Evolutionary conservation across 2,113 vertebrate genomes (phyloP).

Genomic region (Phyllopteryx taeniolatus): DNA sequence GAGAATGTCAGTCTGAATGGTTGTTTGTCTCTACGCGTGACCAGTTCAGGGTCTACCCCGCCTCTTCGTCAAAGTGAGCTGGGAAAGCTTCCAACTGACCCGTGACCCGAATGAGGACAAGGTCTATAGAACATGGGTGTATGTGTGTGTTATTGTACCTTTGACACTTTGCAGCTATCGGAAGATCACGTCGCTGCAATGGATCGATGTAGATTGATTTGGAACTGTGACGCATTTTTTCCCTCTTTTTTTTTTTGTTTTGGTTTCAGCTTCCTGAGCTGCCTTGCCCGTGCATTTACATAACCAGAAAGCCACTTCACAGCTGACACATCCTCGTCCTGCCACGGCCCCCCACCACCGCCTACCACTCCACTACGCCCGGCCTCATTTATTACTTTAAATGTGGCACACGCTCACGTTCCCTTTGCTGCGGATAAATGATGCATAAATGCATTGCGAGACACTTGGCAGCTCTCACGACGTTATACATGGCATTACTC

Average conservation of each 20-base stretch:
- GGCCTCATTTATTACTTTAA: constrained; percentile 37
- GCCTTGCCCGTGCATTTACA: constrained; percentile 54
- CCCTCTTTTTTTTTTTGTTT: constrained; percentile 52
- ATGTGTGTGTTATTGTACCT: constrained; percentile 4
- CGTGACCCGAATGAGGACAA: not conserved
- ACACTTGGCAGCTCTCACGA: not conserved
- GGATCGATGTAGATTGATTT: constrained; percentile 64
- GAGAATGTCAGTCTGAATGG: not conserved
- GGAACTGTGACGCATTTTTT: constrained; percentile 53
- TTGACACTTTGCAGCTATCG: constrained; percentile 42
- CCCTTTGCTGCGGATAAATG: not conserved
- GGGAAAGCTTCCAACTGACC: not conserved
- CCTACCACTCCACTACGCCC: not conserved
- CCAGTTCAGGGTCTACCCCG: not conserved
- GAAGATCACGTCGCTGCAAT: constrained; percentile 47
- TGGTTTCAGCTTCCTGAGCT: constrained; percentile 40
- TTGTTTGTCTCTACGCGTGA: not conserved
- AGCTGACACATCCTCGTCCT: constrained; percentile 43
- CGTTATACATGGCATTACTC: not conserved
- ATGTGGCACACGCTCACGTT: not conserved
- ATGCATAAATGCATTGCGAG: not conserved
- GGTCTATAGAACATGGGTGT: not conserved
- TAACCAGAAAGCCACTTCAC: constrained; percentile 58
- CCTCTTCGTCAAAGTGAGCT: not conserved
- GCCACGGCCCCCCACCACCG: not conserved